A percentile compares a stretch with the other conserved stretches of the same genome.
Conservation (phyloP, 2,113 vertebrate species). For the Glaucidium brasilianum region DNA sequence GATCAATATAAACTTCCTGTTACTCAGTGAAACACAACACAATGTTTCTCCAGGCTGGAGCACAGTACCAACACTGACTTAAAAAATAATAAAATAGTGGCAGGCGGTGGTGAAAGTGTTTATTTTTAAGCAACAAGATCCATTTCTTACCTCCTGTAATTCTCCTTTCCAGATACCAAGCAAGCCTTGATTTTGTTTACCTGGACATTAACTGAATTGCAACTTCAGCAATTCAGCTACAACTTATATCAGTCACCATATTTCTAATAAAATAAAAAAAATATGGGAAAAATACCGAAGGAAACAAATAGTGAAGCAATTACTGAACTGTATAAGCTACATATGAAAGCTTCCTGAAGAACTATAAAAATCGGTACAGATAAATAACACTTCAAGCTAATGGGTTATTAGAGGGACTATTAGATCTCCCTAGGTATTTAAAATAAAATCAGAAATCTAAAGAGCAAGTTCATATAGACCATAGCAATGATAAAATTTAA, state of each 20-base stretch:
- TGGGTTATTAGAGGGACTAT: background rate
- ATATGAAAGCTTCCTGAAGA: background rate
- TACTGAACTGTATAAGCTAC: background rate
- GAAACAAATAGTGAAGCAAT: background rate
- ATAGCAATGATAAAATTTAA: background rate
- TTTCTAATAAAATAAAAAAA: background rate
- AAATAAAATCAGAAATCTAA: background rate
- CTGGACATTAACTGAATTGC: background rate
- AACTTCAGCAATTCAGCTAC: background rate
- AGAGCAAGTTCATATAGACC: background rate
- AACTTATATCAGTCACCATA: background rate
- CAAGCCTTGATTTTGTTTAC: background rate
- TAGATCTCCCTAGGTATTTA: background rate
- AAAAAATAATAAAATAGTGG: background rate
- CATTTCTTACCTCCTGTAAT: background rate
- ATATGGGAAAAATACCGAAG: background rate
- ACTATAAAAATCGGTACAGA: background rate
- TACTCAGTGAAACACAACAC: background rate
- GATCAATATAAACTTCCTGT: conserved; percentile 15
- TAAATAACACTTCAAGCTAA: background rate
- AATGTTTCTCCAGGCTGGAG: background rate
- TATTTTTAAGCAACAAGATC: background rate
- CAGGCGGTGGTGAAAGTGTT: accelerated
- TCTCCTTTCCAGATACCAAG: background rate
- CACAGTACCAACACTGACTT: background rate